Base-by-base conservation (phyloP, 2,888 invertebrate species). In the Thyatira batis region DNA sequence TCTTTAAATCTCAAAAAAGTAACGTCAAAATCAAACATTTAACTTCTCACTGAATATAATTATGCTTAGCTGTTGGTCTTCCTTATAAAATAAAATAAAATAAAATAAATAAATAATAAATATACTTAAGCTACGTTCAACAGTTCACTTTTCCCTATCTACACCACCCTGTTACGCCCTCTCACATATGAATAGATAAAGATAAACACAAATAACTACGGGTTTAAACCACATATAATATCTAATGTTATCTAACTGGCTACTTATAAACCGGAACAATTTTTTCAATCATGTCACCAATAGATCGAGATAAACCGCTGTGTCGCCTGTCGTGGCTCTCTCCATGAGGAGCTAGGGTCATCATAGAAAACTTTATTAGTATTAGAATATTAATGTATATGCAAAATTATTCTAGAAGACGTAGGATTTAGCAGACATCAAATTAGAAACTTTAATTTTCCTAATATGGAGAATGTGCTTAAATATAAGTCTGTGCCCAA, bases 281-380 rank as follows among this genome's bases (percentile, higher is more conserved):
- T 48, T 48, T 46, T 48, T 48, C 48, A 48, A 48, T 48, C 27
- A 48, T 48, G 48, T 48, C 48, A 48, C 48, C 48, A 28, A 48
- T 48, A 27, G 48, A 48, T 48, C 48, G 48, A 55, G 58, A 62
- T 64, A 60, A 58, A 55, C 56, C 54, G 43, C 57, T 49, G 46
- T 58, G 61, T 61, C 57, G 52, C 53, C 55, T 52, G 52, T 61
- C 54, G 48, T 27, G 48, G 20, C 48, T 48, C 48, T 48, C 48
- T 48, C 48, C 28, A 17, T 10, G 17, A 46, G 6, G 46, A 17
- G 45, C 8, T 48, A 48, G 48, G 48, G 48, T 10, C 20, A 20
- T 13, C 43, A 43, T 43, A 17, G 17, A 17, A 43, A 4, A 17
- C 1, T 5, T 43, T 43, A 5, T n/a, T n/a, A n/a, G n/a, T n/a